These are phyloP conservation scores for Drosophila kurseongensis DNA, from an alignment of 1,140 invertebrate species.

Conservation along the genomic window DNA sequence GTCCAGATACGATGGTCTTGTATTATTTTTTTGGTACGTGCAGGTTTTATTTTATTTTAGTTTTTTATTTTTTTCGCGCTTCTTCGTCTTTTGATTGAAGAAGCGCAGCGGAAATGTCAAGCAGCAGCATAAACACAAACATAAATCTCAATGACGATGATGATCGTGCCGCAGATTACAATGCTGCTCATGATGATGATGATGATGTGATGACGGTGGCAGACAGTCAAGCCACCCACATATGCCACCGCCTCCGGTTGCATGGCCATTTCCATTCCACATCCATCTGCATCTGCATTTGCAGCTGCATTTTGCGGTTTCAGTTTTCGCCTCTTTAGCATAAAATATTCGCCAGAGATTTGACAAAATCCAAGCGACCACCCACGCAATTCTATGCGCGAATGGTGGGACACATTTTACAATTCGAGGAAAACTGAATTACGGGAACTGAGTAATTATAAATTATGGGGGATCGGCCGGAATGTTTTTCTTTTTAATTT, in stretches of 20 bases:
- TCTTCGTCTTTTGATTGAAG: conserved; percentile 76
- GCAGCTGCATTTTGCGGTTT: conserved; percentile 61
- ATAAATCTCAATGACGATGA: conserved; percentile 75
- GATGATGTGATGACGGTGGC: conserved; percentile 21
- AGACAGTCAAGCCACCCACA: conserved; percentile 66
- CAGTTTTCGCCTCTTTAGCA: conserved; percentile 66
- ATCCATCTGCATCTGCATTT: conserved; percentile 27
- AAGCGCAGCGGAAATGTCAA: conserved; percentile 74
- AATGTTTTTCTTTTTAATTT: conserved; percentile 10
- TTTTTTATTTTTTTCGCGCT: conserved; percentile 44
- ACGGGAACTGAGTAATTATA: conserved; percentile 44
- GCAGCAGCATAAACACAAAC: conserved; percentile 72
- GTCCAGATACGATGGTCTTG: conserved; percentile 27
- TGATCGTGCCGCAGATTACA: conserved; percentile 57
- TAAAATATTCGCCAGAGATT: conserved; percentile 59
- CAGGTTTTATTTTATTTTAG: conserved; percentile 38
- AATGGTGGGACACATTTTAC: conserved; percentile 36
- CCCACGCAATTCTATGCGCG: conserved; percentile 43
- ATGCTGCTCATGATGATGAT: conserved; percentile 27
- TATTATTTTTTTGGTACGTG: conserved; percentile 54
- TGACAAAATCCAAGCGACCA: conserved; percentile 69
- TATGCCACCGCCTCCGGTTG: conserved; percentile 28
- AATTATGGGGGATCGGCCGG: conserved; percentile 1
- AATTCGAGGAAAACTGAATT: conserved; percentile 29
- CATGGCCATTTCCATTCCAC: conserved; percentile 13